A percentile compares a stretch with the other conserved stretches of the same genome.
Conservation (phyloP, 2,888 invertebrate genomes). For the Drosophila picticornis region DNA sequence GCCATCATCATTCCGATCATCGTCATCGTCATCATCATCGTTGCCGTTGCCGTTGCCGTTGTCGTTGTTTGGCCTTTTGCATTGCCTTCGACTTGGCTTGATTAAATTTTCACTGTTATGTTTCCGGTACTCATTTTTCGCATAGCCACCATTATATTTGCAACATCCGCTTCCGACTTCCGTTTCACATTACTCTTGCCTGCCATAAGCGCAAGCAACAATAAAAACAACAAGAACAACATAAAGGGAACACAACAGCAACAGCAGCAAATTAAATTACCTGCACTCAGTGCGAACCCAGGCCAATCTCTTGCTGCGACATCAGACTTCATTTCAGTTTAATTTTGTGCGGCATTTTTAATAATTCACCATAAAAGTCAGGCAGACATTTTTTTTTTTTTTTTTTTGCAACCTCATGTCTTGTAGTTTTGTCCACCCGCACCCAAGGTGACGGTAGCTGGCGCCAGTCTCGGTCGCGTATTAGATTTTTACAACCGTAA, state of each 20-base stretch:
- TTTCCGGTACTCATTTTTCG: constrained; percentile 69
- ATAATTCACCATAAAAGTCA: constrained; percentile 80
- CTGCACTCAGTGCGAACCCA: constrained; percentile 63
- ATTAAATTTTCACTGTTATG: constrained; percentile 80
- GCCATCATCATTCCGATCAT: constrained; percentile 22
- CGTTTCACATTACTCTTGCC: constrained; percentile 65
- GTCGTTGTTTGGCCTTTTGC: constrained; percentile 34
- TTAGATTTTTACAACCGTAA: constrained; percentile 80
- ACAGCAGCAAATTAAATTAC: constrained; percentile 60
- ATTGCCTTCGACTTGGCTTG: constrained; percentile 70
- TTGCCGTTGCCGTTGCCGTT: constrained; percentile 11
- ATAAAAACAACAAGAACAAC: constrained; percentile 4
- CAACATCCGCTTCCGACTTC: constrained; percentile 79
- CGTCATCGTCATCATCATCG: constrained; percentile 7
- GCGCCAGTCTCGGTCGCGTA: constrained; percentile 69
- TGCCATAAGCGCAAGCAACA: constrained; percentile 9
- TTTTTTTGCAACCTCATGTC: constrained; percentile 13
- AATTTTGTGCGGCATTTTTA: constrained; percentile 74
- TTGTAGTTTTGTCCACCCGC: constrained; percentile 44
- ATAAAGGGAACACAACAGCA: constrained; percentile 8
- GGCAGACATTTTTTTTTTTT: constrained; percentile 49
- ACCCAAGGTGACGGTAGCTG: constrained; percentile 47
- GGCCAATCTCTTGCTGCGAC: constrained; percentile 23
- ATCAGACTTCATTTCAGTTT: constrained; percentile 66
- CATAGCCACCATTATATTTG: constrained; percentile 69